Percentiles rank a stretch among this genome's conserved stretches.
phyloP scores from a whole-genome alignment of 1,140 invertebrate species.

The Himalopsyche phryganea region DNA sequence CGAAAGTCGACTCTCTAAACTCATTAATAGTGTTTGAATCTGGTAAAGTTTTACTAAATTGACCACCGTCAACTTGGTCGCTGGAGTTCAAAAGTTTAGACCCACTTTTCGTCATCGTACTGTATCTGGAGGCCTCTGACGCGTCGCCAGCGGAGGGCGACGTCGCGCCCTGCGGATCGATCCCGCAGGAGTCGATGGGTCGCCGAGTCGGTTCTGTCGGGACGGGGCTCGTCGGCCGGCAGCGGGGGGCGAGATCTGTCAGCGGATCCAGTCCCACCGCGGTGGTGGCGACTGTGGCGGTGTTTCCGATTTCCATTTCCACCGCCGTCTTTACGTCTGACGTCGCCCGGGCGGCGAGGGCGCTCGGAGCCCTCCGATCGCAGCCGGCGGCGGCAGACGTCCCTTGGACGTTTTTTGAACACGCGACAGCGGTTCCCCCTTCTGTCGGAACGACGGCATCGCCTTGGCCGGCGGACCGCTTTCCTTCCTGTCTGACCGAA shows the following conservation, averaged over 20 bases:
- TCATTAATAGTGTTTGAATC: not conserved
- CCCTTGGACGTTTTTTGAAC: slow-evolving; percentile 50
- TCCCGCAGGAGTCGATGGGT: slow-evolving; percentile 31
- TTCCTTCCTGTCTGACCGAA: not conserved
- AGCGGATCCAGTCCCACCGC: slow-evolving; percentile 20
- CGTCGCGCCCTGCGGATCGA: not conserved
- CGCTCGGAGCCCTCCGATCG: slow-evolving; percentile 9
- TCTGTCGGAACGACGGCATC: not conserved
- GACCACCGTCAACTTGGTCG: slow-evolving; percentile 14
- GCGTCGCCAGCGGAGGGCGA: slow-evolving; percentile 8
- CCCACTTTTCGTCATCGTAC: slow-evolving; percentile 24
- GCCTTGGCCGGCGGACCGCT: not conserved
- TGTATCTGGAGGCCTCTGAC: slow-evolving; percentile 14
- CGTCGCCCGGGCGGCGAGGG: slow-evolving; percentile 11
- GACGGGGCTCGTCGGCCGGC: slow-evolving; percentile 15
- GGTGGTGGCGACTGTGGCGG: slow-evolving; percentile 32
- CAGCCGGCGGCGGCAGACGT: slow-evolving; percentile 42
- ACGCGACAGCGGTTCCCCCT: slow-evolving; percentile 10
- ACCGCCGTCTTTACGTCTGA: slow-evolving; percentile 33
- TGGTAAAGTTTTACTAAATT: not conserved
- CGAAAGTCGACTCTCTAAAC: slow-evolving; percentile 18
- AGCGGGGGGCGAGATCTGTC: not conserved
- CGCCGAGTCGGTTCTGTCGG: slow-evolving; percentile 31
- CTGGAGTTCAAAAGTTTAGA: slow-evolving; percentile 12
- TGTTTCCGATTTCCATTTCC: slow-evolving; percentile 45